These are phyloP conservation scores for Furcula furcula DNA, from an alignment of 2,888 invertebrate species.

Conservation along the genomic window DNA sequence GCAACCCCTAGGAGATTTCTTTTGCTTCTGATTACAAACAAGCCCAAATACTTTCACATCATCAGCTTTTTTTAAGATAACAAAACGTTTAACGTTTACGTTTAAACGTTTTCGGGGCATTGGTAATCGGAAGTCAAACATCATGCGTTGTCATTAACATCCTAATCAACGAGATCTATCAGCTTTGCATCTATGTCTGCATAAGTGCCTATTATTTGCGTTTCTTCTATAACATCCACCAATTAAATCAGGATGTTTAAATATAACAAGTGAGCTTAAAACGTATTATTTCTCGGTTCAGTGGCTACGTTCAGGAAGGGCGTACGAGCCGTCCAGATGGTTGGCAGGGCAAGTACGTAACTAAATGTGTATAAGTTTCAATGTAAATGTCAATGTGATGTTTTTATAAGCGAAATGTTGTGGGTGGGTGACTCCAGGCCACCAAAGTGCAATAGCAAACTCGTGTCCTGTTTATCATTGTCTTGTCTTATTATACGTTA, in stretches of 20 bases:
- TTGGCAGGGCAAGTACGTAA: constrained; percentile 99
- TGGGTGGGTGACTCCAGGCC: constrained; percentile 40
- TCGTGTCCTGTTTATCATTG: constrained; percentile 75
- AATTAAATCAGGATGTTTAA: constrained; percentile 46
- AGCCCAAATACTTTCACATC: constrained; percentile 15
- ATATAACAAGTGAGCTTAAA: constrained; percentile 52
- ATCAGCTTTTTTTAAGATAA: too few species aligned
- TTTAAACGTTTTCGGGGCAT: constrained; percentile 24
- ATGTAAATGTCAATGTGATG: constrained; percentile 77
- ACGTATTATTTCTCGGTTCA: constrained; percentile 82
- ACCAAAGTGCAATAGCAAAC: constrained; percentile 60
- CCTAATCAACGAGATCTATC: constrained; percentile 25
- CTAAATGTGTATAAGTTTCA: constrained; percentile 60
- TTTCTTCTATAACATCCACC: constrained; percentile 45
- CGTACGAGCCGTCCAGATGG: constrained; percentile 99
- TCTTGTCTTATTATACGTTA: constrained; percentile 71
- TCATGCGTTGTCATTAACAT: constrained; percentile 23
- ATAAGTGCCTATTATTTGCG: constrained; percentile 53
- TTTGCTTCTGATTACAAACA: constrained; percentile 31
- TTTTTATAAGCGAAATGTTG: constrained; percentile 45
- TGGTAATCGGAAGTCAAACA: constrained; percentile 46
- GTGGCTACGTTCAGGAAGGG: constrained; percentile 99
- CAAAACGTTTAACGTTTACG: too few species aligned
- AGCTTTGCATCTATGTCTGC: constrained; percentile 71
- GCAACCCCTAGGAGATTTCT: constrained; percentile 25